Evolutionary conservation across 2,113 vertebrate species (phyloP).

Genomic region (Grammatotria lemairii): DNA sequence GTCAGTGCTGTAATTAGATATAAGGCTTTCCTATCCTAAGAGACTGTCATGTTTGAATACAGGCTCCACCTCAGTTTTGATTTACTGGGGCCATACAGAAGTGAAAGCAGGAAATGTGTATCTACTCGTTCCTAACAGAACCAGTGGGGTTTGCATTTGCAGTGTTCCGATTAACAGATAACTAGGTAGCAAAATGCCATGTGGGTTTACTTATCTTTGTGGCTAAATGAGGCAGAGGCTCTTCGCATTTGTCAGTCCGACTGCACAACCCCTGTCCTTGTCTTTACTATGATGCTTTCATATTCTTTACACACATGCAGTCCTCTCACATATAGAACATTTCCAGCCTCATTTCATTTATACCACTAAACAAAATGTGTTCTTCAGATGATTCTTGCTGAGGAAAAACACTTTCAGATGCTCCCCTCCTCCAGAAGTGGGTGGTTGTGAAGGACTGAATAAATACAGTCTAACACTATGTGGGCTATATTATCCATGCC

Average conservation of each 20-base stretch:
- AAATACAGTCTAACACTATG: neutral
- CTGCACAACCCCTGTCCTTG: neutral
- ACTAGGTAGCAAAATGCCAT: neutral
- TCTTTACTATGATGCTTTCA: neutral
- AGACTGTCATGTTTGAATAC: neutral
- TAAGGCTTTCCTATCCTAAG: neutral
- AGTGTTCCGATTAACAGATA: neutral
- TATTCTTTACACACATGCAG: conserved; percentile 4
- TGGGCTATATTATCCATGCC: neutral
- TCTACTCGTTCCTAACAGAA: neutral
- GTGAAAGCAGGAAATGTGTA: conserved; percentile 34
- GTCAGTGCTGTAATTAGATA: neutral
- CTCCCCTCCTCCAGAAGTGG: neutral
- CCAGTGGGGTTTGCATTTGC: neutral
- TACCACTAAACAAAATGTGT: neutral
- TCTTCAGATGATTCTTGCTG: conserved; percentile 4
- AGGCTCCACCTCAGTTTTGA: neutral
- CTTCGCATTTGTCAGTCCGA: neutral
- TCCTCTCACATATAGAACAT: neutral
- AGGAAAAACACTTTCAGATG: conserved; percentile 15
- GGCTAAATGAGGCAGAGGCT: neutral
- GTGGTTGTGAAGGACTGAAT: neutral
- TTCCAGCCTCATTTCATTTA: conserved; percentile 2
- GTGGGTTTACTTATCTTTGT: neutral
- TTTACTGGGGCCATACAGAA: neutral